Percentiles rank a stretch among this genome's conserved stretches.
Evolutionary conservation across 2,888 invertebrate genomes (phyloP).

Genomic region (Chrysotoxum bicinctum): DNA sequence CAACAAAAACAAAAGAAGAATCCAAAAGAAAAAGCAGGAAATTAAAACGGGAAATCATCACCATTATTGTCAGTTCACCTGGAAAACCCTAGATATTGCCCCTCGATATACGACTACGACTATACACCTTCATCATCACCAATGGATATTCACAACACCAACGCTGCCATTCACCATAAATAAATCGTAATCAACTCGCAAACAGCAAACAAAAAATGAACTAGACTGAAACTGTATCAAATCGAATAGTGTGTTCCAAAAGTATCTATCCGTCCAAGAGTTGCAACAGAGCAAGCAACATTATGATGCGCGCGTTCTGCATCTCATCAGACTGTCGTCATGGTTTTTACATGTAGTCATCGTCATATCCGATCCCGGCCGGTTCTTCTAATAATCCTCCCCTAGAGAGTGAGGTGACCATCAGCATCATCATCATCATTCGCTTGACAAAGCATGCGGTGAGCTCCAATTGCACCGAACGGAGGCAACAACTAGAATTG

Average conservation of each 20-base stretch:
- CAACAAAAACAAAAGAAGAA: slow-evolving; percentile 55
- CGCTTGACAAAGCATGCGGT: slow-evolving; percentile 61
- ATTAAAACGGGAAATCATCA: slow-evolving; percentile 64
- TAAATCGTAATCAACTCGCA: slow-evolving; percentile 53
- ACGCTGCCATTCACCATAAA: slow-evolving; percentile 47
- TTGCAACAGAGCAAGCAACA: not conserved
- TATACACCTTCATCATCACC: not conserved
- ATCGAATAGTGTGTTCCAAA: slow-evolving; percentile 36
- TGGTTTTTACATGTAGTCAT: slow-evolving; percentile 36
- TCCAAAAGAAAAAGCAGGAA: slow-evolving; percentile 42
- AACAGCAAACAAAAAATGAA: not conserved
- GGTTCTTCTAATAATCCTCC: slow-evolving; percentile 51
- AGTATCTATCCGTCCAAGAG: slow-evolving; percentile 43
- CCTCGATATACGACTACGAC: not conserved
- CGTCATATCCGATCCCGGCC: slow-evolving; percentile 20
- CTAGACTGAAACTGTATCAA: slow-evolving; percentile 48
- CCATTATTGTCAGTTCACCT: slow-evolving; percentile 61
- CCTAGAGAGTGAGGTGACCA: slow-evolving; percentile 39
- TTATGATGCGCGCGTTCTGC: slow-evolving; percentile 42
- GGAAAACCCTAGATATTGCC: slow-evolving; percentile 41
- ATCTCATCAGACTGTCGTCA: slow-evolving; percentile 64
- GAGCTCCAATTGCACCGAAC: slow-evolving; percentile 59
- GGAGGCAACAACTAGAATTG: slow-evolving; percentile 9
- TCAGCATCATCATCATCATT: slow-evolving; percentile 38
- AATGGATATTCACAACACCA: slow-evolving; percentile 27